Evolutionary conservation across 2,113 vertebrate genomes (phyloP).

Genomic region (Cranoglanis bouderius): DNA sequence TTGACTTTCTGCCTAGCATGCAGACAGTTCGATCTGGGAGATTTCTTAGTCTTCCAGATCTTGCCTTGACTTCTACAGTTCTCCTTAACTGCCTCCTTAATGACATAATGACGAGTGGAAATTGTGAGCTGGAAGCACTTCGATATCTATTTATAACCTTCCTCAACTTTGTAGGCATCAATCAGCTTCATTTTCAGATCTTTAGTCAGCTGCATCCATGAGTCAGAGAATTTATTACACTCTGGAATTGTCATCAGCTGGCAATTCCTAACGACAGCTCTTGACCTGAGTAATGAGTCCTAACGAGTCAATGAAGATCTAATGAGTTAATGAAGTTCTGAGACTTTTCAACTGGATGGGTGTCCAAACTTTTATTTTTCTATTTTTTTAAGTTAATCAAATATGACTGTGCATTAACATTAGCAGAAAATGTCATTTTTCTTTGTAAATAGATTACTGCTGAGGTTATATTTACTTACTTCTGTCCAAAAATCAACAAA

Average conservation of each 20-base stretch:
- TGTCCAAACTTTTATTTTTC: background rate
- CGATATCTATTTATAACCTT: background rate
- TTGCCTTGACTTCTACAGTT: background rate
- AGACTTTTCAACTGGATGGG: background rate
- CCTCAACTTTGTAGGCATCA: background rate
- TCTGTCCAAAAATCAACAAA: background rate
- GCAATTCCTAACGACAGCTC: background rate
- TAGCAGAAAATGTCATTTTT: background rate
- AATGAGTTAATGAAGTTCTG: background rate
- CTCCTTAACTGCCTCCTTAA: background rate
- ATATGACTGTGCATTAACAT: background rate
- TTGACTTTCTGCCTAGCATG: background rate
- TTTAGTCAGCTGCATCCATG: background rate
- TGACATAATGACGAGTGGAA: background rate
- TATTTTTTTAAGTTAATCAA: background rate
- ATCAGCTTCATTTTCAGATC: background rate
- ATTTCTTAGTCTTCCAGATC: background rate
- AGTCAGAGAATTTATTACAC: background rate
- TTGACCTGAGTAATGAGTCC: background rate
- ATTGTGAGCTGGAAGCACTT: background rate
- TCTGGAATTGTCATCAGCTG: background rate
- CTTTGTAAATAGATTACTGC: background rate
- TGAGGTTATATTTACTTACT: background rate
- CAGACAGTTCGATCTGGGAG: background rate
- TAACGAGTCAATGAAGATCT: background rate